Evolutionary conservation across 2,888 invertebrate species (phyloP).

Genomic region (Xanthia icteritia): DNA sequence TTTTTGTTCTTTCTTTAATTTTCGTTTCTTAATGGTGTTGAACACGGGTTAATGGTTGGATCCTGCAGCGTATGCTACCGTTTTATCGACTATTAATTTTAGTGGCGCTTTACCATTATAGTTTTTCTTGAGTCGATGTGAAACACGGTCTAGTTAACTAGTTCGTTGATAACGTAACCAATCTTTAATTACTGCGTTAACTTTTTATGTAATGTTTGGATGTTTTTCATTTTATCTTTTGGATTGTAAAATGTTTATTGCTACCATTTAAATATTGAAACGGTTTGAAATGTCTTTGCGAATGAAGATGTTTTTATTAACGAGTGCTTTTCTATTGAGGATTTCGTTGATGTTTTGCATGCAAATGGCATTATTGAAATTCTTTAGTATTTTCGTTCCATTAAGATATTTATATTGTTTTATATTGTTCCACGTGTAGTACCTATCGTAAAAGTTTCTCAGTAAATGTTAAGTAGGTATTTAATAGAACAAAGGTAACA

Average conservation of each 20-base stretch:
- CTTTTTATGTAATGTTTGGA: slow-evolving; percentile 49
- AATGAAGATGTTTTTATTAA: slow-evolving; percentile 40
- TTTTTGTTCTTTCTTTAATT: slow-evolving; percentile 69
- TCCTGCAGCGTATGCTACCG: slow-evolving; percentile 82
- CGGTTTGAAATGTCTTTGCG: slow-evolving; percentile 28
- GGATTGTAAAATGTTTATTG: slow-evolving; percentile 48
- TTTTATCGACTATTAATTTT: slow-evolving; percentile 86
- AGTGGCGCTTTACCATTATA: slow-evolving; percentile 66
- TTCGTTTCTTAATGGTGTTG: slow-evolving; percentile 80
- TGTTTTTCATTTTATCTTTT: slow-evolving; percentile 33
- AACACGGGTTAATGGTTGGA: slow-evolving; percentile 81
- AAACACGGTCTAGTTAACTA: slow-evolving; percentile 16
- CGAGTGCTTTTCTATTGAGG: slow-evolving; percentile 18
- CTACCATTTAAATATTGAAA: slow-evolving; percentile 50
- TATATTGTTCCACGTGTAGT: slow-evolving; percentile 2
- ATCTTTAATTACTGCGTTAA: slow-evolving; percentile 55
- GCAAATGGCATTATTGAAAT: slow-evolving; percentile 8
- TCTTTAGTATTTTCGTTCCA: slow-evolving; percentile 10
- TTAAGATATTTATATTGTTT: slow-evolving; percentile 28
- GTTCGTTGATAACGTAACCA: slow-evolving; percentile 45
- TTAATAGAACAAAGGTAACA: not conserved
- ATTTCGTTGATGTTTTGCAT: slow-evolving; percentile 13
- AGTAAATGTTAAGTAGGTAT: not conserved
- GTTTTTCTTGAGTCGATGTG: slow-evolving; percentile 10
- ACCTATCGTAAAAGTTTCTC: slow-evolving; percentile 1